phyloP scores from a whole-genome alignment of 2,888 invertebrate genomes.

The Trichogramma evanescens region DNA sequence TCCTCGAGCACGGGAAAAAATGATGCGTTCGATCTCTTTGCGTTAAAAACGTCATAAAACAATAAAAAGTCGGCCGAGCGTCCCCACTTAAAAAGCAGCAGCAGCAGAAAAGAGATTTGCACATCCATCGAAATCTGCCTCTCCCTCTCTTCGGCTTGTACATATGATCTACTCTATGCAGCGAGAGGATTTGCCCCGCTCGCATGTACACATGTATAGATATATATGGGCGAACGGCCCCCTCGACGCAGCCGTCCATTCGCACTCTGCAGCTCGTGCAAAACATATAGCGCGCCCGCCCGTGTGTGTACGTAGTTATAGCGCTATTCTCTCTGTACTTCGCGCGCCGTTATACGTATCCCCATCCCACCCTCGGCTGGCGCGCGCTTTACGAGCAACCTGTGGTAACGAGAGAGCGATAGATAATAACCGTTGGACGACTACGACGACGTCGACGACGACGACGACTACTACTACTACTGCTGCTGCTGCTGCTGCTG shows the following conservation, averaged over 20 bases:
- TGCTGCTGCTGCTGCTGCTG: slow-evolving; percentile 26
- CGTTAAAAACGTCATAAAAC: no score
- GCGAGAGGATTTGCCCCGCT: no score
- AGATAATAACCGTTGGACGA: slow-evolving; percentile 46
- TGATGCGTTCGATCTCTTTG: no score
- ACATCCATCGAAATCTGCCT: no score
- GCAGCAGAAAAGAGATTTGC: no score
- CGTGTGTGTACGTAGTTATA: slow-evolving; percentile 9
- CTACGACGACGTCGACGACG: no score
- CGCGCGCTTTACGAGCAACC: slow-evolving; percentile 48
- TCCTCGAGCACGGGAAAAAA: no score
- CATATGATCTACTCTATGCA: no score
- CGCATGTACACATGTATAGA: no score
- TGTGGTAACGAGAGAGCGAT: slow-evolving; percentile 48
- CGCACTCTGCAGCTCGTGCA: slow-evolving; percentile 27
- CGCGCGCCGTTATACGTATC: background rate
- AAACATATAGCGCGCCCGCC: background rate
- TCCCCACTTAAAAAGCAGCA: no score
- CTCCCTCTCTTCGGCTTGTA: no score
- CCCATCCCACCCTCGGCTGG: slow-evolving; percentile 27
- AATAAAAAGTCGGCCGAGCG: no score
- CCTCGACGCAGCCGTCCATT: slow-evolving; percentile 38
- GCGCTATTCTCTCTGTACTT: slow-evolving; percentile 6
- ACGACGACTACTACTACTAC: slow-evolving; percentile 21
- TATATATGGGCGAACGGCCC: slow-evolving; percentile 29